These are phyloP conservation scores for Lytechinus pictus DNA, from an alignment of 35 echinoderm and acorn worm genomes.

Conservation along the genomic window DNA sequence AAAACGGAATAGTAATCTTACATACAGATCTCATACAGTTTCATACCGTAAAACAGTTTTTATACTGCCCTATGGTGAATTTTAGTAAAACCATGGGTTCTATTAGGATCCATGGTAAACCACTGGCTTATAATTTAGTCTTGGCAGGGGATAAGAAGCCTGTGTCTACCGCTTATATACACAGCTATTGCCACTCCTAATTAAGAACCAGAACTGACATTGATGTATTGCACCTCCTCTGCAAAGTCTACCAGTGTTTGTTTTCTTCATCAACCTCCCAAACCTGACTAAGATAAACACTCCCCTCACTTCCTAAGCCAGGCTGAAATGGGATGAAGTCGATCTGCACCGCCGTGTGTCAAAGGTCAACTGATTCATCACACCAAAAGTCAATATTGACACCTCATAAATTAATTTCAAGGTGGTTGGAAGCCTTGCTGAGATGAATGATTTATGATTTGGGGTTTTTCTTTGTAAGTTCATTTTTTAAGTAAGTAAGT, in stretches of 20 bases:
- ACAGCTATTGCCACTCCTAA: slow-evolving; percentile 16
- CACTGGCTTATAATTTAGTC: background rate
- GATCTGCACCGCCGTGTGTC: background rate
- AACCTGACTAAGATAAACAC: slow-evolving; percentile 31
- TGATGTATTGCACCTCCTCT: background rate
- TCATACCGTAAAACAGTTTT: no score
- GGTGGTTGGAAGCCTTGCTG: background rate
- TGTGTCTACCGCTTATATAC: background rate
- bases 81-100: no score
- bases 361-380: slow-evolving; percentile 39
- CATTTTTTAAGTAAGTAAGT: no score
- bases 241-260: slow-evolving; percentile 27
- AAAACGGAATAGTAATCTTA: no score
- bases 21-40: no score
- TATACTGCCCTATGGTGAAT: no score
- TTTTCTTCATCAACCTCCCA: slow-evolving; percentile 22
- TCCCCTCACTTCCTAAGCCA: background rate
- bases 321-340: slow-evolving; percentile 1
- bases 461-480: background rate
- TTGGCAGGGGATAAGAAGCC: background rate
- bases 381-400: background rate
- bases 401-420: slow-evolving; percentile 8
- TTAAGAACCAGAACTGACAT: slow-evolving; percentile 5
- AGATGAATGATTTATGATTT: background rate
- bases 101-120: no score